Evolutionary conservation across 2,113 vertebrate genomes (phyloP).

Genomic region (Leptobrachium leishanense): DNA sequence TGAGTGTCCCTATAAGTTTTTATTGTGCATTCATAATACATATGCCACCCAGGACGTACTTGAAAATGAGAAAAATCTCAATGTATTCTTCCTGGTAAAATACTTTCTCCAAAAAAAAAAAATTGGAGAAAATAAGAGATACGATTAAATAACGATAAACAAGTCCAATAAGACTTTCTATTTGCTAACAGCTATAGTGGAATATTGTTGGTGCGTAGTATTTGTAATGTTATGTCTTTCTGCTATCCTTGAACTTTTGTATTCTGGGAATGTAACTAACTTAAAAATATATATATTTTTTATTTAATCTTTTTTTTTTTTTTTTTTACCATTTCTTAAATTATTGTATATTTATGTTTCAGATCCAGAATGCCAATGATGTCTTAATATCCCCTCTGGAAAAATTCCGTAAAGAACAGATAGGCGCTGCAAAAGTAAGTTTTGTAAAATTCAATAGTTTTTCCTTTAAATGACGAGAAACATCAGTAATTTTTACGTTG

Average conservation of each 20-base stretch:
- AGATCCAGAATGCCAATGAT: constrained; percentile 97
- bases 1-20: no score
- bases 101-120: no score
- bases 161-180: not conserved
- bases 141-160: no score
- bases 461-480: no score
- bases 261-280: not conserved
- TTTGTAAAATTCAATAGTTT: not conserved
- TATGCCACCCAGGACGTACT: no score
- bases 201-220: not conserved
- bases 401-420: constrained; percentile 95
- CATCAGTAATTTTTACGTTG: no score
- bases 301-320: no score
- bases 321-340: not conserved
- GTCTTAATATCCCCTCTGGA: constrained; percentile 94
- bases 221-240: not conserved
- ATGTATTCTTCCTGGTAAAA: no score
- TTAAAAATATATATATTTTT: no score
- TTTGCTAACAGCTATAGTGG: not conserved
- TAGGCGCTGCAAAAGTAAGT: constrained; percentile 96
- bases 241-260: not conserved
- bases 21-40: no score
- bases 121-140: no score
- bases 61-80: no score
- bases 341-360: constrained; percentile 57